phyloP scores from a whole-genome alignment of 2,888 invertebrate species.

The Theodoxus fluviatilis region DNA sequence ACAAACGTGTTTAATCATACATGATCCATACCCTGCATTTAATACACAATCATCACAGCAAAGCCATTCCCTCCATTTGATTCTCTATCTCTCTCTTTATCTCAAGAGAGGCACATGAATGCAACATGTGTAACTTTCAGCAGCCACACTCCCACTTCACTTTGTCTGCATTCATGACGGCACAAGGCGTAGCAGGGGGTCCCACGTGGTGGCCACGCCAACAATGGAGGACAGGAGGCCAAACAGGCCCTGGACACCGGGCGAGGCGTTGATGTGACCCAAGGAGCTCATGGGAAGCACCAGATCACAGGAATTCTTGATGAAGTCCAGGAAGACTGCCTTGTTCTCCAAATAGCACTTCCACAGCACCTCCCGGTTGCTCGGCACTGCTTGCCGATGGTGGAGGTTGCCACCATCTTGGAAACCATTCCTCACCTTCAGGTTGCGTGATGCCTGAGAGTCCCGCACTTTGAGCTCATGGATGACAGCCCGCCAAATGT shows the following conservation, averaged over 20 bases:
- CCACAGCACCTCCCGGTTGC: slow-evolving; percentile 32
- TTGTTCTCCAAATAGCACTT: slow-evolving; percentile 44
- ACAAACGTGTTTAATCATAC: no score
- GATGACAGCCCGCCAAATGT: slow-evolving; percentile 62
- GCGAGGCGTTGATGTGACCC: slow-evolving; percentile 79
- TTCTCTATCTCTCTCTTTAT: no score
- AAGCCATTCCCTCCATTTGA: no score
- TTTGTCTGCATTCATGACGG: slow-evolving; percentile 36
- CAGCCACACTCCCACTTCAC: background rate
- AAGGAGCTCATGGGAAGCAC: slow-evolving; percentile 85
- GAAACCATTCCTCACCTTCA: slow-evolving; percentile 40
- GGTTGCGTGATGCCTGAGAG: slow-evolving; percentile 32
- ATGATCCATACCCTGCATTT: no score
- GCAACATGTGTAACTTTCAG: background rate
- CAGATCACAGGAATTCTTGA: slow-evolving; percentile 86
- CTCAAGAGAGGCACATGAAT: background rate
- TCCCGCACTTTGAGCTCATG: slow-evolving; percentile 38
- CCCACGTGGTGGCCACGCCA: slow-evolving; percentile 78
- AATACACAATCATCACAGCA: no score
- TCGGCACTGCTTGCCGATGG: slow-evolving; percentile 19
- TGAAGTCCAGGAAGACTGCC: slow-evolving; percentile 77
- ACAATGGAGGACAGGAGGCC: slow-evolving; percentile 84
- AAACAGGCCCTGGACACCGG: slow-evolving; percentile 79
- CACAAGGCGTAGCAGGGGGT: slow-evolving; percentile 79
- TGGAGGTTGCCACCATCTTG: slow-evolving; percentile 36